Percentiles rank a stretch among this genome's conserved stretches.
phyloP scores from a whole-genome alignment of 1,140 invertebrate species.

The Scaptomyza montana region DNA sequence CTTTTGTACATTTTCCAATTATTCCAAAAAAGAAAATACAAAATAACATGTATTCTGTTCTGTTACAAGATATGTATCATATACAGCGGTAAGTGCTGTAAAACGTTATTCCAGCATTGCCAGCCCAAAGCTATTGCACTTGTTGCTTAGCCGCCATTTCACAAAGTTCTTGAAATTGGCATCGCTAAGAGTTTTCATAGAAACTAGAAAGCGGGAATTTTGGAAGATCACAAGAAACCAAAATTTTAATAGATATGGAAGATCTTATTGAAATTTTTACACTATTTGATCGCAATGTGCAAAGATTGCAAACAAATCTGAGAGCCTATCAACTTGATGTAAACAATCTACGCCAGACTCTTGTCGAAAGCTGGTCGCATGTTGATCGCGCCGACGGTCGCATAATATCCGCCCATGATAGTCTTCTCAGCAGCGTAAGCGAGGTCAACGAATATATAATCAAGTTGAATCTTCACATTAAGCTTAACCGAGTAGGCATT shows the following conservation, averaged over 20 bases:
- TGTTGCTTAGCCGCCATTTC: not conserved
- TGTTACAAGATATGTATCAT: not conserved
- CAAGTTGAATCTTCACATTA: conserved; percentile 48
- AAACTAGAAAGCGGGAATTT: not conserved
- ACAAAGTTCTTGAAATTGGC: conserved; percentile 24
- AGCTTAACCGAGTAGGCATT: conserved; percentile 21
- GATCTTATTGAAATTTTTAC: conserved; percentile 31
- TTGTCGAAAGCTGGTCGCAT: conserved; percentile 34
- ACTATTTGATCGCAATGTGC: conserved; percentile 44
- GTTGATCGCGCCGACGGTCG: conserved; percentile 8
- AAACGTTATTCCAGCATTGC: not conserved
- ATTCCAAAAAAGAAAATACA: not conserved
- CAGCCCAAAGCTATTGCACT: not conserved
- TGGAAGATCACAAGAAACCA: not conserved
- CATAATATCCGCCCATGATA: conserved; percentile 39
- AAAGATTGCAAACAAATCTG: conserved; percentile 44
- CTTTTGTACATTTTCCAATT: not conserved
- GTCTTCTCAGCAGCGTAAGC: conserved; percentile 43
- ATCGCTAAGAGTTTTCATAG: not conserved
- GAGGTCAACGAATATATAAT: conserved; percentile 45
- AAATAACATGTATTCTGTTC: not conserved
- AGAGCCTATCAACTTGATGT: conserved; percentile 28
- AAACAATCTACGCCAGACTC: conserved; percentile 5
- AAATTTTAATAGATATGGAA: conserved; percentile 31
- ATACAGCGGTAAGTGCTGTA: not conserved